These are phyloP conservation scores for Gastrophryne carolinensis DNA, from an alignment of 2,797 vertebrate species.

Conservation along the genomic window DNA sequence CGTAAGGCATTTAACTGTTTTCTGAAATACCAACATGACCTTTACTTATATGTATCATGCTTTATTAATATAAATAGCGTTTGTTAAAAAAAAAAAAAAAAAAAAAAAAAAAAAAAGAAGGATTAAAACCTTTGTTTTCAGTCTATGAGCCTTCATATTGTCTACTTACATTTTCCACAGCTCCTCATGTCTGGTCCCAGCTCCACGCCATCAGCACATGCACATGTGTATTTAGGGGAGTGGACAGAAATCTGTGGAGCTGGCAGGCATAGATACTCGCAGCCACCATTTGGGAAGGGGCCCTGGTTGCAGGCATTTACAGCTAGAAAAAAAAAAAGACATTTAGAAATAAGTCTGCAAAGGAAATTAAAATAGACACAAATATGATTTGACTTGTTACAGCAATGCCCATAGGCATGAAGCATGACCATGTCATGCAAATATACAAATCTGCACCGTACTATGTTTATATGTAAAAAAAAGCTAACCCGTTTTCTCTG, in stretches of 20 bases:
- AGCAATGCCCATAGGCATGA: no score
- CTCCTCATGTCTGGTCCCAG: constrained; percentile 93
- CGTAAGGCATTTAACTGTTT: no score
- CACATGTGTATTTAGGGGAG: constrained; percentile 92
- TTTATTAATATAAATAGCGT: no score
- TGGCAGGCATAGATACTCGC: constrained; percentile 93
- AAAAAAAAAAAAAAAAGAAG: no score
- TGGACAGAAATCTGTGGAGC: constrained; percentile 93
- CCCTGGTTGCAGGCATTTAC: constrained; percentile 88
- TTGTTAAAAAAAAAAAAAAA: no score
- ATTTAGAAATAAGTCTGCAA: neutral
- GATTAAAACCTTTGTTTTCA: neutral
- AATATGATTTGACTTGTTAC: neutral
- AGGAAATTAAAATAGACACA: neutral
- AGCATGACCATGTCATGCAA: no score
- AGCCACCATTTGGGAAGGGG: constrained; percentile 88
- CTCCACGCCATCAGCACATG: constrained; percentile 90
- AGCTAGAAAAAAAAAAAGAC: constrained; percentile 65
- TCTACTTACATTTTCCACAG: constrained; percentile 80
- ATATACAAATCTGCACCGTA: no score
- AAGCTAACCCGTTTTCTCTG: no score
- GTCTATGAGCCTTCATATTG: neutral
- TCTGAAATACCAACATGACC: no score
- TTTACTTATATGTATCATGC: no score
- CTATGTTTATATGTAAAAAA: no score